These are phyloP conservation scores for Lycophotia porphyrea DNA, from an alignment of 2,888 invertebrate genomes.

Conservation along the genomic window DNA sequence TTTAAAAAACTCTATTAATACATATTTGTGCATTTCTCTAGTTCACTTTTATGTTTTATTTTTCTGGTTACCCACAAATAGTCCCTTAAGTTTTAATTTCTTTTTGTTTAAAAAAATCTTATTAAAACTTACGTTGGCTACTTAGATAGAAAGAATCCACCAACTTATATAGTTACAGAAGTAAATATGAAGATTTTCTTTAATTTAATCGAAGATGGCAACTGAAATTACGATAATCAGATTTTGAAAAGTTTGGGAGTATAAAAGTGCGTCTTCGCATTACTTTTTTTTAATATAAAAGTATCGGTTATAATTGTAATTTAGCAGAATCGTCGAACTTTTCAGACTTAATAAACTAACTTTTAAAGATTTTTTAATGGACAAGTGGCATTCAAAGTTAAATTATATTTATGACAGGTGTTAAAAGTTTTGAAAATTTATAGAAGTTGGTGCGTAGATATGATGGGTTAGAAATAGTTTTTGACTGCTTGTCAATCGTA, in stretches of 20 bases:
- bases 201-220: conserved; percentile 17
- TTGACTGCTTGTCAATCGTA: background rate
- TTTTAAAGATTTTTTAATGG: conserved; percentile 61
- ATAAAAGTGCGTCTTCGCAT: background rate
- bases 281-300: background rate
- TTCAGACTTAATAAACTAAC: conserved; percentile 57
- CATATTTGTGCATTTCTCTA: background rate
- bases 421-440: conserved; percentile 16
- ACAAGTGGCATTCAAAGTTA: conserved; percentile 42
- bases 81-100: background rate
- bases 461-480: background rate
- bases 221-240: background rate
- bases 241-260: background rate
- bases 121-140: background rate
- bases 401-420: conserved; percentile 36
- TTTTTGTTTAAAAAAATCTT: background rate
- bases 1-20: no score
- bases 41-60: background rate
- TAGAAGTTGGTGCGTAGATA: background rate
- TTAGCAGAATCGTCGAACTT: conserved; percentile 51
- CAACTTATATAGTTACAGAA: background rate
- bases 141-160: background rate
- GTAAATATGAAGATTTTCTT: background rate
- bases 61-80: background rate
- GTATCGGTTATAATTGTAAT: background rate